Percentiles rank a stretch among this genome's conserved stretches.
These are phyloP conservation scores for Anolis sagrei DNA, from an alignment of 2,113 vertebrate species.

Conservation along the genomic window DNA sequence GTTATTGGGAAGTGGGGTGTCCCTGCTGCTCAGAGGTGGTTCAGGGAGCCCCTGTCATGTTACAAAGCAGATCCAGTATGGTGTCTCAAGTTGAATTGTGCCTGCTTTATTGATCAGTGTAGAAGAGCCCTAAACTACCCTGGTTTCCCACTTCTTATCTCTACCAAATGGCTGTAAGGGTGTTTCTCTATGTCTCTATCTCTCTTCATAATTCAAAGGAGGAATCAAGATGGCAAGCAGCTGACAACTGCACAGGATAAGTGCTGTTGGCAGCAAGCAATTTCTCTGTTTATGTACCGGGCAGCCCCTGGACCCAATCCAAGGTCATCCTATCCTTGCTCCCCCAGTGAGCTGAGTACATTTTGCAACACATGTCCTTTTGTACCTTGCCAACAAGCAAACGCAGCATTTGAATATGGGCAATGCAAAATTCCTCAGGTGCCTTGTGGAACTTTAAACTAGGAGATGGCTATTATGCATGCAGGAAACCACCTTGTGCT, in stretches of 20 bases:
- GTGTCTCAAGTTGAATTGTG: no score
- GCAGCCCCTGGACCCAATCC: neutral
- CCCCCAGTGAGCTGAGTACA: neutral
- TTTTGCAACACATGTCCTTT: neutral
- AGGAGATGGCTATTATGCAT: neutral
- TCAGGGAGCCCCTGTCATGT: no score
- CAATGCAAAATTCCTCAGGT: neutral
- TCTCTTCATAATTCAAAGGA: slow-evolving; percentile 11
- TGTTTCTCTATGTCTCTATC: neutral
- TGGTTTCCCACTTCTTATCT: no score
- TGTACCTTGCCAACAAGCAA: neutral
- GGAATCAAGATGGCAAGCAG: slow-evolving; percentile 2
- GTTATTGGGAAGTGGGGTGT: no score
- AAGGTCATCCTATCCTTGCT: slow-evolving; percentile 8
- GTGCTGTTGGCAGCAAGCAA: neutral
- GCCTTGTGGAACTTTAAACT: neutral
- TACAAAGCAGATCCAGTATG: no score
- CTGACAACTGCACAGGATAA: neutral
- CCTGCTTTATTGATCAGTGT: no score
- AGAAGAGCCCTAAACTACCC: no score
- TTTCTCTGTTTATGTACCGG: slow-evolving; percentile 8
- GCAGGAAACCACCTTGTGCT: neutral
- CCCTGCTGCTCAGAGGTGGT: no score
- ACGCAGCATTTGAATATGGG: neutral
- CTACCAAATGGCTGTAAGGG: neutral